Conservation (phyloP, 2,797 vertebrate species). For the Tadarida brasiliensis region DNA sequence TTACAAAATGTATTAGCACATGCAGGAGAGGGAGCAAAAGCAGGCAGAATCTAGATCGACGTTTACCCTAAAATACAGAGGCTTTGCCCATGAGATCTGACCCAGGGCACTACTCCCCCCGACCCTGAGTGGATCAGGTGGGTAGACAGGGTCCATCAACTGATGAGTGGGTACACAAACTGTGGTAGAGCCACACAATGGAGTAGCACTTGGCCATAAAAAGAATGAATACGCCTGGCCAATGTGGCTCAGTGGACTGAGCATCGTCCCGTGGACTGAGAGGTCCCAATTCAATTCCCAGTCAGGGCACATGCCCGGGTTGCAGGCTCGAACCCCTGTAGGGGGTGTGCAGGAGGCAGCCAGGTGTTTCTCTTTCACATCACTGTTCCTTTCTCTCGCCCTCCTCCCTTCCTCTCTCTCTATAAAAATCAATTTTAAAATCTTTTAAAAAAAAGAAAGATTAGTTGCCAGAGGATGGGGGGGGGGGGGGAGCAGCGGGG, state of each 20-base stretch:
- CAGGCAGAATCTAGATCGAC: accelerated
- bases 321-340: too few species aligned
- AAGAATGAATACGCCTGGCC: background rate
- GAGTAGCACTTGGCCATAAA: background rate
- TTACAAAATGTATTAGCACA: background rate
- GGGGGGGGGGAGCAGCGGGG: too few species aligned
- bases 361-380: too few species aligned
- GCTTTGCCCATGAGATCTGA: background rate
- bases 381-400: too few species aligned
- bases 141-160: background rate
- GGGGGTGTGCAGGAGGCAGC: too few species aligned
- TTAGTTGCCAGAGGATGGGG: background rate
- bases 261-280: too few species aligned
- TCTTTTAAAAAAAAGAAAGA: too few species aligned
- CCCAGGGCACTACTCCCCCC: background rate
- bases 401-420: too few species aligned
- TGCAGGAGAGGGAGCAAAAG: background rate
- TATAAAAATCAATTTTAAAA: too few species aligned
- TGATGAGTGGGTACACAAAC: background rate
- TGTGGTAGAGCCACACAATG: accelerated
- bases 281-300: too few species aligned
- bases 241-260: too few species aligned
- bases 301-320: too few species aligned
- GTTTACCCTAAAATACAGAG: accelerated
- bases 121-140: background rate